Evolutionary conservation across 2,888 invertebrate genomes (phyloP), one percentile per base, ranked within the genome.

Genomic region (Andrena trimmerana): DNA sequence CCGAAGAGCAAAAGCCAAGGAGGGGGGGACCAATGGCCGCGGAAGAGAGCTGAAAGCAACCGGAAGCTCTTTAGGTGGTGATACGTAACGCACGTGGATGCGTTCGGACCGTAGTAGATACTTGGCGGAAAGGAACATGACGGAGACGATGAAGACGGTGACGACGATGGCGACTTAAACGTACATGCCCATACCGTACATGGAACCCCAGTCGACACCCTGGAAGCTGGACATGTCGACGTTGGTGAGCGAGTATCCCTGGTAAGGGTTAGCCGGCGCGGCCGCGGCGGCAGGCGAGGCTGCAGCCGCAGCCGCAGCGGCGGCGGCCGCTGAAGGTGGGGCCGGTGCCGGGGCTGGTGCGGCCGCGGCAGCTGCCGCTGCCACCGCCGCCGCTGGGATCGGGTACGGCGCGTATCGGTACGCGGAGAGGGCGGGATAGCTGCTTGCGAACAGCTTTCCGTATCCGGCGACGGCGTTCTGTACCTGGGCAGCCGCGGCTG

Each of bases 131-230:
- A 54, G n/a, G 54, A n/a, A 24, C 24, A 10, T 8, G 54, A 24
- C 2, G n/a, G 24, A 1, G 20, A 54, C 3, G 20, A 20, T 1
- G 54, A 1, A 1, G 36, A 36, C 10, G 36, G 10, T 0, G 20
- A 42, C 3, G 52, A 5, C 50, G 48, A 33, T 1, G 16, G 8
- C 42, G 2, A 66, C 27, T 95, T 96, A 97, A 94, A 98, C 97
- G 95, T 98, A 98, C 98, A 98, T 98, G 94, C 98, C 98, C 95
- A 98, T 97, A 92, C 98, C 97, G 94, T 98, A 98, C 97, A 98
- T 97, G 91, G 97, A 97, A 92, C 97, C 96, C 98, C 98, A 98
- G 95, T 98, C 98, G 90, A 98, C 97, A 81, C 97, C 97, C 94
- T 98, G 98, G 96, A 98, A 98, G 93, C 97, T 97, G 83, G 97